These are phyloP conservation scores for Tanypteryx hageni DNA, from an alignment of 2,888 invertebrate species.

Conservation along the genomic window DNA sequence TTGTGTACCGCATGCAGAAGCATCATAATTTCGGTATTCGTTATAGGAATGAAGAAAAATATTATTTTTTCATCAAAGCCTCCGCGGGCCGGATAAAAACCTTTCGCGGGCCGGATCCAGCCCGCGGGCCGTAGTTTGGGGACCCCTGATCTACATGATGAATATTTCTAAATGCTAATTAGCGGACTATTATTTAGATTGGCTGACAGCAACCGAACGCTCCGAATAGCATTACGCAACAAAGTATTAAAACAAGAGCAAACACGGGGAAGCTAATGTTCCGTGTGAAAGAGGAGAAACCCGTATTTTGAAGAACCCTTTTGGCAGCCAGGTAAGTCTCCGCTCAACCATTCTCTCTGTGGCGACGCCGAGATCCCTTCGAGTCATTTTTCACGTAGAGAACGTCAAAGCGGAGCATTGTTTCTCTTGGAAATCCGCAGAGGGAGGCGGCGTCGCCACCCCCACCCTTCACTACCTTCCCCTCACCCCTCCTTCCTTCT, in stretches of 20 bases:
- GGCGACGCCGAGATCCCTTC: background rate
- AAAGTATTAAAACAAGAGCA: background rate
- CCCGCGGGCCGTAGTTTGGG: too few relatives aligned
- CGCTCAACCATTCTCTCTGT: background rate
- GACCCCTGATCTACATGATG: too few relatives aligned
- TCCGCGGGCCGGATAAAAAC: too few relatives aligned
- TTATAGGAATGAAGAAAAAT: too few relatives aligned
- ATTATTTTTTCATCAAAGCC: too few relatives aligned
- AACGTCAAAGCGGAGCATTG: constrained; percentile 42
- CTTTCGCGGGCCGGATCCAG: too few relatives aligned
- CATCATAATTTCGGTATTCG: too few relatives aligned
- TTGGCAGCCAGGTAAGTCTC: background rate
- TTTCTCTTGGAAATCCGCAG: constrained; percentile 59
- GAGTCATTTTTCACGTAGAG: constrained; percentile 37
- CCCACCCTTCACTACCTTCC: too few relatives aligned
- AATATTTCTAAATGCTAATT: too few relatives aligned
- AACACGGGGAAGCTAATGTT: background rate
- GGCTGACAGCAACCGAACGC: background rate
- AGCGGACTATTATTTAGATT: background rate
- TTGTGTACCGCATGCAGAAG: too few relatives aligned
- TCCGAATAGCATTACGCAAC: background rate
- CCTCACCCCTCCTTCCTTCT: background rate
- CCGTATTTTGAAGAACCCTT: background rate
- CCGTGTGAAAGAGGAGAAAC: background rate
- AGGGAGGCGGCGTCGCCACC: constrained; percentile 14